phyloP scores from a whole-genome alignment of 1,140 invertebrate genomes.

The Paraescarpia echinospica region DNA sequence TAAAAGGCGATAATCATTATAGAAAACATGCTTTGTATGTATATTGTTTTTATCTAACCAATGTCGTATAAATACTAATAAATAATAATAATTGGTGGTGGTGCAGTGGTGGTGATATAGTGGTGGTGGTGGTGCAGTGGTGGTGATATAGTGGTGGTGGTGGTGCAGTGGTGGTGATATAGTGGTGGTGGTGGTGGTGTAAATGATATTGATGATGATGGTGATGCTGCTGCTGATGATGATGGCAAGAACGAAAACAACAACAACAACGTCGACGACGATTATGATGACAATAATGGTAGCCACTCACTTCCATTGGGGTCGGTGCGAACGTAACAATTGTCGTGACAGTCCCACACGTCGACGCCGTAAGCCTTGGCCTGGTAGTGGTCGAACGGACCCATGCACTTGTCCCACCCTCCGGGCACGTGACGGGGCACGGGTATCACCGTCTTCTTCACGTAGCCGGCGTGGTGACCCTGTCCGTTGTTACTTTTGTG shows the following conservation, averaged over 20 bases:
- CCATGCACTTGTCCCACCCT: constrained; percentile 29
- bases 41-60: neutral
- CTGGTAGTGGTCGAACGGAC: constrained; percentile 26
- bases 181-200: neutral
- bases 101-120: no score
- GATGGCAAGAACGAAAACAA: neutral
- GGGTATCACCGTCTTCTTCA: constrained; percentile 8
- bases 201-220: neutral
- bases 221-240: neutral
- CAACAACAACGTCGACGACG: no score
- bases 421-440: constrained; percentile 20
- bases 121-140: neutral
- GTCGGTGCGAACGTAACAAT: constrained; percentile 23
- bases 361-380: constrained; percentile 25
- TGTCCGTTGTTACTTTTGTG: neutral
- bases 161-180: neutral
- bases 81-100: no score
- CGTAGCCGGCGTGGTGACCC: constrained; percentile 17
- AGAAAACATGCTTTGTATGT: neutral
- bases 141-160: neutral
- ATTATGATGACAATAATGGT: neutral
- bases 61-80: no score
- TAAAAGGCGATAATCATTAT: neutral
- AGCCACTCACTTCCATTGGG: constrained; percentile 23
- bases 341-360: constrained; percentile 26